Conservation (phyloP, 2,797 vertebrate species). For the Rhinella marina region DNA sequence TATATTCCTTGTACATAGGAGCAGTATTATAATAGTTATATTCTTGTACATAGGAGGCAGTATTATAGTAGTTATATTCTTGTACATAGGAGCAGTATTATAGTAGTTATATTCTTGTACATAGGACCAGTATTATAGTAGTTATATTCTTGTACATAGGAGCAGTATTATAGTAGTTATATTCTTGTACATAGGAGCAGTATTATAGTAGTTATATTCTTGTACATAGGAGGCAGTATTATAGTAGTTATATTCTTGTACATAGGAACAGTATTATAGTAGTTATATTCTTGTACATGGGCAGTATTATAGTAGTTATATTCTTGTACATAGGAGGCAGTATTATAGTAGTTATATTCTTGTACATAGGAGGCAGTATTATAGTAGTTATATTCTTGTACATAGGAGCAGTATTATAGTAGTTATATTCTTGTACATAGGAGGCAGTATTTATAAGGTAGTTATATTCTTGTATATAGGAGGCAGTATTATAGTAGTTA, state of each 20-base stretch:
- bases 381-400: neutral
- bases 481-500: neutral
- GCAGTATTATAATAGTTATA: too few species aligned
- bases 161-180: neutral
- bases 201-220: constrained; percentile 20
- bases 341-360: constrained; percentile 7
- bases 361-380: neutral
- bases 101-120: neutral
- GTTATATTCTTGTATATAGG: neutral
- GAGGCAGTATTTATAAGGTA: neutral
- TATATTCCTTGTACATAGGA: neutral
- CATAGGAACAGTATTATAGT: neutral
- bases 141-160: constrained; percentile 2
- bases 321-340: neutral
- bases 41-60: too few species aligned
- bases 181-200: neutral
- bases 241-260: constrained; percentile 19
- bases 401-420: neutral
- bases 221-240: neutral
- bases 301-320: constrained; percentile 7
- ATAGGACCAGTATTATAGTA: neutral
- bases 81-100: neutral
- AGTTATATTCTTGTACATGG: neutral
- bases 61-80: too few species aligned
- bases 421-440: neutral